These are phyloP conservation scores for Piprites chloris DNA, from an alignment of 2,113 vertebrate genomes.

Conservation along the genomic window DNA sequence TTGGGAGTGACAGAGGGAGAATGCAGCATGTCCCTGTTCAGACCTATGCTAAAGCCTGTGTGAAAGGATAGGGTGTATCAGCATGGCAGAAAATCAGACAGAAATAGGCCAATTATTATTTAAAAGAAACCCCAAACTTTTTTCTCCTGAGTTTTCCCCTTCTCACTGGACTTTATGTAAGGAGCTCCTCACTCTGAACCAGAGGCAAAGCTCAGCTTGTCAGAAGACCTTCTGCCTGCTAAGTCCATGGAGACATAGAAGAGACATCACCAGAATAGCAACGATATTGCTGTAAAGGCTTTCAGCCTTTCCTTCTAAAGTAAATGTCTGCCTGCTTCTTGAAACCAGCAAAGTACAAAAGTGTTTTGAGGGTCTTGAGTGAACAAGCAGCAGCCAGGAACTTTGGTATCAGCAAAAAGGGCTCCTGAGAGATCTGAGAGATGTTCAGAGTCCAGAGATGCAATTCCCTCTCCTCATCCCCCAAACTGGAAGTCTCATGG, in stretches of 20 bases:
- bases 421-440: background rate
- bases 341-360: background rate
- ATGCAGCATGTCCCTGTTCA: background rate
- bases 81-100: background rate
- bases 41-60: background rate
- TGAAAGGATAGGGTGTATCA: background rate
- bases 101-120: background rate
- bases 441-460: background rate
- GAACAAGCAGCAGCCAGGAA: background rate
- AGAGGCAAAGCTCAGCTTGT: background rate
- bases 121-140: background rate
- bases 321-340: background rate
- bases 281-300: background rate
- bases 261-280: background rate
- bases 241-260: background rate
- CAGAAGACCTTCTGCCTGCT: background rate
- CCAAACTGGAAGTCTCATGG: fast-evolving
- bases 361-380: background rate
- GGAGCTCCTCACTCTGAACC: background rate
- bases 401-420: background rate
- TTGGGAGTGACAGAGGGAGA: background rate
- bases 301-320: background rate
- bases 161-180: background rate
- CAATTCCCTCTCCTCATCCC: background rate
- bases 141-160: background rate